A percentile compares a stretch with the other conserved stretches of the same genome.
phyloP scores from a whole-genome alignment of 2,797 vertebrate species.

The Natrix natrix region DNA sequence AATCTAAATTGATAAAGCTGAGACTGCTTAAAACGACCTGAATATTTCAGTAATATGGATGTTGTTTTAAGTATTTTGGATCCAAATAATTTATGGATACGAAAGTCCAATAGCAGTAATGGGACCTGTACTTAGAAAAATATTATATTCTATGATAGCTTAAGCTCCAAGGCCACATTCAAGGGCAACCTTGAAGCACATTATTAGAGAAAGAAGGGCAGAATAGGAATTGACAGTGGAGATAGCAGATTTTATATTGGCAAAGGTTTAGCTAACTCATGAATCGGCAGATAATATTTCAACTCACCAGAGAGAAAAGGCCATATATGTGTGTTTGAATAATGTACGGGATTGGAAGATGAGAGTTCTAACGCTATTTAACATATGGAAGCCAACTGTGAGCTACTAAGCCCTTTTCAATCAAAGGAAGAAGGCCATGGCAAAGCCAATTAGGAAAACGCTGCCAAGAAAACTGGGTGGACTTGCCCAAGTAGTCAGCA shows the following conservation, averaged over 20 bases:
- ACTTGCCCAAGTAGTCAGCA: not conserved
- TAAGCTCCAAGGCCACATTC: not conserved
- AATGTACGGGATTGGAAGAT: not conserved
- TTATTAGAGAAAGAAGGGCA: not conserved
- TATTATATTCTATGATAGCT: not conserved
- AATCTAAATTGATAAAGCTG: not conserved
- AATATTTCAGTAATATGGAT: not conserved
- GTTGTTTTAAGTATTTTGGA: not conserved
- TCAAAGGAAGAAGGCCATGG: not conserved
- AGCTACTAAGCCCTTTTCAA: not conserved
- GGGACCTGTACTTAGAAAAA: not conserved
- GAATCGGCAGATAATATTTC: not conserved
- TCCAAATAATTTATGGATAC: not conserved
- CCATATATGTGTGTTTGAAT: not conserved
- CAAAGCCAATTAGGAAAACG: not conserved
- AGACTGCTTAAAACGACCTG: not conserved
- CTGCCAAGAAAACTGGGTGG: not conserved
- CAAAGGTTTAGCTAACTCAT: not conserved
- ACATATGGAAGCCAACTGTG: not conserved
- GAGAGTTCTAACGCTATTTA: not conserved
- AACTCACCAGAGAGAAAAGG: not conserved
- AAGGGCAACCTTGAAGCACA: not conserved
- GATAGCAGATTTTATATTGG: not conserved
- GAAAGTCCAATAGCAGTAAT: not conserved
- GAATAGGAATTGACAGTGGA: not conserved